A percentile compares a stretch with the other conserved stretches of the same genome.
phyloP scores from a whole-genome alignment of 2,888 invertebrate species.

The Conomelus anceps region DNA sequence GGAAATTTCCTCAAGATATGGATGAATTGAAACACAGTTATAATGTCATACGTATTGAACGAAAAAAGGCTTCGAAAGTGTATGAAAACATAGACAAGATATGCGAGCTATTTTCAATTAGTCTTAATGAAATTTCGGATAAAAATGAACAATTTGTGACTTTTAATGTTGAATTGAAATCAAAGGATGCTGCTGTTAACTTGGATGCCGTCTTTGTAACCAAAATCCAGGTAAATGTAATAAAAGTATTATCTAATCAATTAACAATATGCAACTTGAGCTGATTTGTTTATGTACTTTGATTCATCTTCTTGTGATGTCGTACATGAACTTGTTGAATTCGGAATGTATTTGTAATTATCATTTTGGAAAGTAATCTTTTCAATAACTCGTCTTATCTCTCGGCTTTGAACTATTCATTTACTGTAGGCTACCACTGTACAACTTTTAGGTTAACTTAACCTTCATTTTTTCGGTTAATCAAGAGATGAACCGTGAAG shows the following conservation, averaged over 20 bases:
- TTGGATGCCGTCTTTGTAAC: constrained; percentile 14
- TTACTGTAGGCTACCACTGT: neutral
- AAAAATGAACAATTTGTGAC: constrained; percentile 27
- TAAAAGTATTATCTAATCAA: neutral
- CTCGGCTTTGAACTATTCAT: too few species aligned
- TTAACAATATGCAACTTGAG: neutral
- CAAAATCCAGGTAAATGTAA: constrained; percentile 21
- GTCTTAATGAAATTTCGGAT: constrained; percentile 29
- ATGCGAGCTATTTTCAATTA: constrained; percentile 32
- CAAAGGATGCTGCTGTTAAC: constrained; percentile 6
- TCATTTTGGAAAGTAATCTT: too few species aligned
- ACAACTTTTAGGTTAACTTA: neutral
- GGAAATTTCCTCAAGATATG: constrained; percentile 34
- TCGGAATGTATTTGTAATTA: too few species aligned
- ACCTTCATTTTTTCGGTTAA: too few species aligned
- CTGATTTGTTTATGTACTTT: neutral
- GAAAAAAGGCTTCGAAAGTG: constrained; percentile 30
- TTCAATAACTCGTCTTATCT: too few species aligned
- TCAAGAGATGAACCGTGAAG: too few species aligned
- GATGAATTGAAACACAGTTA: constrained; percentile 32
- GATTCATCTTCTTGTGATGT: neutral
- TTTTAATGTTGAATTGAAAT: constrained; percentile 29
- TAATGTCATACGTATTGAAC: constrained; percentile 32
- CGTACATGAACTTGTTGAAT: neutral
- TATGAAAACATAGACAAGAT: constrained; percentile 32